Percentiles rank a stretch among this genome's conserved stretches.
These are phyloP conservation scores for Lasius fuliginosus DNA, from an alignment of 2,888 invertebrate genomes.

Conservation along the genomic window DNA sequence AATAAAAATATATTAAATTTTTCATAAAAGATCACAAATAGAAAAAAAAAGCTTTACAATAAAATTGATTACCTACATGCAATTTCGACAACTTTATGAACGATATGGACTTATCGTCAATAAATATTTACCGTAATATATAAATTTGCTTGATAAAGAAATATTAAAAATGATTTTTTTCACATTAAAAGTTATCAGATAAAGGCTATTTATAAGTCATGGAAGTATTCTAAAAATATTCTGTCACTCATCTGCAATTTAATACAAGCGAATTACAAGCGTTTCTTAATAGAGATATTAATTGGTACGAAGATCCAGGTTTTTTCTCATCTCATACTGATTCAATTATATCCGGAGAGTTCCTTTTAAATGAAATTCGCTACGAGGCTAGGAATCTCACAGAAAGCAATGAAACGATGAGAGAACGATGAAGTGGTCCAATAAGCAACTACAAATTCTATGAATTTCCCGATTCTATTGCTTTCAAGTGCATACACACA, in stretches of 20 bases:
- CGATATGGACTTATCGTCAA: neutral
- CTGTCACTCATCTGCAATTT: neutral
- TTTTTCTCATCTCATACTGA: conserved; percentile 24
- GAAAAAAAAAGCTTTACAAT: neutral
- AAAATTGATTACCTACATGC: neutral
- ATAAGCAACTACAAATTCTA: conserved; percentile 47
- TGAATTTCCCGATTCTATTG: conserved; percentile 38
- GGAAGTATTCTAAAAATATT: neutral
- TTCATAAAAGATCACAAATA: neutral
- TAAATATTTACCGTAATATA: neutral
- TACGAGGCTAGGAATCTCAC: conserved; percentile 20
- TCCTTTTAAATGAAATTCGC: conserved; percentile 16
- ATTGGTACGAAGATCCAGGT: neutral
- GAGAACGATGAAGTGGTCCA: conserved; percentile 31
- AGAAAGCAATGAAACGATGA: conserved; percentile 38
- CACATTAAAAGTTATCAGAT: neutral
- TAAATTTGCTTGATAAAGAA: neutral
- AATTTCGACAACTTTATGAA: neutral
- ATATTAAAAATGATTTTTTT: neutral
- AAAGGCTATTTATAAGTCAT: neutral
- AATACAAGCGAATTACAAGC: conserved; percentile 5
- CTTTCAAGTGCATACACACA: conserved; percentile 4
- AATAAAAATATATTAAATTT: neutral
- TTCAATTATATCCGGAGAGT: conserved; percentile 34
- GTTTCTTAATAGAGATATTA: conserved; percentile 14